Base-by-base conservation (phyloP, 2,113 vertebrate genomes). In the Pyxicephalus adspersus region DNA sequence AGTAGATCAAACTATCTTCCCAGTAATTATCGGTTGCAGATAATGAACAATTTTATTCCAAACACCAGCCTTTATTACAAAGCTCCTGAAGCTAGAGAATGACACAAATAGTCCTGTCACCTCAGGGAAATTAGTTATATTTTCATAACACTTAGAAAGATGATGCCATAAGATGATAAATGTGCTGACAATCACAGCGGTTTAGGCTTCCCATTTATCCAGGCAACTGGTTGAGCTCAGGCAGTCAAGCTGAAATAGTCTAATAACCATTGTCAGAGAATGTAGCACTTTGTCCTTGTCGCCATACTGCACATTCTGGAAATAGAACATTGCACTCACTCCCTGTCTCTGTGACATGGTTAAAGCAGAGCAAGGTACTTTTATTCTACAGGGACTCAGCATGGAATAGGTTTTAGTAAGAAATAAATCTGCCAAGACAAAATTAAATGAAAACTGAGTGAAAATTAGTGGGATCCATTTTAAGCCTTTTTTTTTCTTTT, bases 11-110 rank as follows among this genome's bases (percentile, higher is more conserved):
- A 85, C 86, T 83, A 85, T 84, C 58, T 74, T 77, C 85, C 78
- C 78, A 77, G 64, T 89, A 90, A 88, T 86, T 85, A 83, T 68
- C 84, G 82, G 82, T 78, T 85, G 63, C 86, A 86, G 85, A 86
- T 84, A 89, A 90, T 86, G 88, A 87, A 86, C 61, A 79, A 74
- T 83, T 87, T 70, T 76, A 76, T 86, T 83, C 77, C 84, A 84
- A 81, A 65, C 57, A 54, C 38, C 65, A 51, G 45, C 78, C 58
- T 54, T 18, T 38, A 80, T 64, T 63, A 80, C 78, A 64, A 28
- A 64, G 50, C 67, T 65, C 28, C 50, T 26, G 66, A 23, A 72
- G 78, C 67, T 16, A 38, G 58, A 74, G n/a, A 74, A 57, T 81
- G 78, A 73, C 79, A 65, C 26, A 81, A 65, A 74, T 81, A 73